phyloP scores from a whole-genome alignment of 2,113 vertebrate genomes.

The Acrocephalus kingi region DNA sequence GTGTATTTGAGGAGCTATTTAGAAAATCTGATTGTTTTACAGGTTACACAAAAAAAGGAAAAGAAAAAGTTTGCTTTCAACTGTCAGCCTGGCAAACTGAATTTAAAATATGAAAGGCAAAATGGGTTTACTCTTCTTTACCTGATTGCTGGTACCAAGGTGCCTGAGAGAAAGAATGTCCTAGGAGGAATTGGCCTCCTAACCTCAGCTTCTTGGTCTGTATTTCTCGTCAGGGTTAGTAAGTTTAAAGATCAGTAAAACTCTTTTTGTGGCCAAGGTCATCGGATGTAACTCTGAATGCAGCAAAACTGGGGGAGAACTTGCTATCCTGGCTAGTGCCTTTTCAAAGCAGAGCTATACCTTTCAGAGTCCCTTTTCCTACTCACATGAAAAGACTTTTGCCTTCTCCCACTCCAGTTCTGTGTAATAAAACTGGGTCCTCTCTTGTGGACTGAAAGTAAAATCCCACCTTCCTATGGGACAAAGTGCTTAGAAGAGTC shows the following conservation, averaged over 20 bases:
- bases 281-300: not conserved
- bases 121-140: not conserved
- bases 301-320: not conserved
- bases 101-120: not conserved
- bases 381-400: not conserved
- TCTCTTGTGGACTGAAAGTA: not conserved
- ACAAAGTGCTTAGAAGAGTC: not conserved
- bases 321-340: not conserved
- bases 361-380: not conserved
- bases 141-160: not conserved
- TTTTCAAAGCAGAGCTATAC: not conserved
- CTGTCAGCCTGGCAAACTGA: not conserved
- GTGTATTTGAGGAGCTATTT: not conserved
- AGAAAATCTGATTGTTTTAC: not conserved
- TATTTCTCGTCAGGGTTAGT: not conserved
- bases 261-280: not conserved
- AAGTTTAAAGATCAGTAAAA: not conserved
- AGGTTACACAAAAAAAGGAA: not conserved
- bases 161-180: not conserved
- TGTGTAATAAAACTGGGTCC: not conserved
- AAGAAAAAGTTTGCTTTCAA: not conserved
- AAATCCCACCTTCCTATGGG: not conserved
- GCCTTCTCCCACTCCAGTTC: not conserved
- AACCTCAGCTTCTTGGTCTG: not conserved
- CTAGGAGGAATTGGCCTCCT: not conserved